These are phyloP conservation scores for Margaritifera margaritifera DNA, from an alignment of 2,888 invertebrate species.

Conservation along the genomic window DNA sequence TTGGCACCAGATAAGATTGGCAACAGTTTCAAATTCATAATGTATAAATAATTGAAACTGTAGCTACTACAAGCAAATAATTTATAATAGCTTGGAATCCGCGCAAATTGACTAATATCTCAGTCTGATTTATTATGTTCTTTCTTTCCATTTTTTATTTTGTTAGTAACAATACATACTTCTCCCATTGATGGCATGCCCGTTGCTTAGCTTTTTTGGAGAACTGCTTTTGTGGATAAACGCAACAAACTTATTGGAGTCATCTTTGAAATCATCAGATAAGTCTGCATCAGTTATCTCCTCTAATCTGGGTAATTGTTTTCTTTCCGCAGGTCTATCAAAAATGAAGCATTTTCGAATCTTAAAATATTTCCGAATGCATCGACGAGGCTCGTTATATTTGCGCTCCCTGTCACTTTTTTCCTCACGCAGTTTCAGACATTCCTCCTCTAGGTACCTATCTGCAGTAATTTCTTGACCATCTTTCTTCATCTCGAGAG, in stretches of 20 bases:
- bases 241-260: background rate
- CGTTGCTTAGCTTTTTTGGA: background rate
- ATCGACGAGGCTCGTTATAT: constrained; percentile 7
- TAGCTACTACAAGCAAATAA: no score
- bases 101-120: no score
- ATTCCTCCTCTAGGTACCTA: constrained; percentile 12
- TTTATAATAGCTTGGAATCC: no score
- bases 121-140: no score
- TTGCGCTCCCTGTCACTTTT: background rate
- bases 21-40: no score
- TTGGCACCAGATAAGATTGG: no score
- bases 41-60: no score
- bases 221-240: background rate
- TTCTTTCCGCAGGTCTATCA: constrained; percentile 5
- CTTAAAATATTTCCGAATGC: constrained; percentile 12
- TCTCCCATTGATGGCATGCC: constrained; percentile 6
- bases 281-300: constrained; percentile 3
- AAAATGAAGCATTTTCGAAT: constrained; percentile 12
- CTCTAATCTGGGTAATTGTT: constrained; percentile 2
- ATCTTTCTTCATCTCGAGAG: constrained; percentile 6
- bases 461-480: constrained; percentile 8
- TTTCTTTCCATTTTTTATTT: background rate
- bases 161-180: background rate
- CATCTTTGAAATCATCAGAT: constrained; percentile 6
- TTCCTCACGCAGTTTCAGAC: background rate